phyloP scores from a whole-genome alignment of 2,888 invertebrate genomes.

The Zygothrica quintamaculata region DNA sequence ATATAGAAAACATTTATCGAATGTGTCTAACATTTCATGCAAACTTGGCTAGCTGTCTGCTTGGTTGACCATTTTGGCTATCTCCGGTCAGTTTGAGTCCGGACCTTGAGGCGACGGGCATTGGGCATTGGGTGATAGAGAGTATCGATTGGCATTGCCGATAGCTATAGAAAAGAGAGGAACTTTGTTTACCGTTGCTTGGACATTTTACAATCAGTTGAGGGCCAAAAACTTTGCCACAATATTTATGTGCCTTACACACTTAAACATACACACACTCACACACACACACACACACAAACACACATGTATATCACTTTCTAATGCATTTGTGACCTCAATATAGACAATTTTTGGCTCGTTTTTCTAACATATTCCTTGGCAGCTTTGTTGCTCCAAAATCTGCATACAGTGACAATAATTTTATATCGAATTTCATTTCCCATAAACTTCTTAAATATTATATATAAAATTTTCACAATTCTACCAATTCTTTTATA shows the following conservation, averaged over 20 bases:
- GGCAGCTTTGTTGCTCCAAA: constrained; percentile 27
- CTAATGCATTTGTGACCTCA: constrained; percentile 70
- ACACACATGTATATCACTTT: constrained; percentile 44
- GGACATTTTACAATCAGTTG: constrained; percentile 56
- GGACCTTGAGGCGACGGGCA: neutral
- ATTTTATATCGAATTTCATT: constrained; percentile 26
- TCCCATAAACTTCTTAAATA: constrained; percentile 2
- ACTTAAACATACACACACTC: constrained; percentile 8
- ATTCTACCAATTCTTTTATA: no score
- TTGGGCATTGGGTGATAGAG: constrained; percentile 6
- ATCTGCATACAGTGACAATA: constrained; percentile 42
- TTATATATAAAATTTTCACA: no score
- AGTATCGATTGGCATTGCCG: constrained; percentile 55
- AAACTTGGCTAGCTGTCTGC: constrained; percentile 47
- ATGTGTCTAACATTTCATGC: constrained; percentile 40
- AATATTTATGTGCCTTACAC: constrained; percentile 58
- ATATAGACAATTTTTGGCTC: constrained; percentile 57
- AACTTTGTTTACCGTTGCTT: constrained; percentile 63
- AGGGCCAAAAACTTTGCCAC: constrained; percentile 48
- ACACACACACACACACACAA: constrained; percentile 1
- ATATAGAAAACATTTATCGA: constrained; percentile 31
- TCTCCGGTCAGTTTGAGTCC: constrained; percentile 44
- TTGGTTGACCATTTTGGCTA: constrained; percentile 56
- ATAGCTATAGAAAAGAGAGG: constrained; percentile 60
- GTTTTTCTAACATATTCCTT: constrained; percentile 22